These are phyloP conservation scores for Sebastes hopkinsi DNA, from an alignment of 2,797 vertebrate genomes.

Conservation along the genomic window DNA sequence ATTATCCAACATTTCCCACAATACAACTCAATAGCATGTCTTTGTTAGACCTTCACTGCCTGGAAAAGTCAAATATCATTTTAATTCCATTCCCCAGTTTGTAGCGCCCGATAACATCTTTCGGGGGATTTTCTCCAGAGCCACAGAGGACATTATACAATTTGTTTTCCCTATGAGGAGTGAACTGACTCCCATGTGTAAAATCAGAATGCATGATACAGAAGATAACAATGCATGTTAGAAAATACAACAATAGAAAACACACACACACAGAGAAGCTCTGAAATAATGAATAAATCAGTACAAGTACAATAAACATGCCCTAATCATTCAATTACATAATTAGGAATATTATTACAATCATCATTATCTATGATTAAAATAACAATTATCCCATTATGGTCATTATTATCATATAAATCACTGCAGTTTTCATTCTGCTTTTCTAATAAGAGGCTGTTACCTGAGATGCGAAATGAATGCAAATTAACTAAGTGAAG, in stretches of 20 bases:
- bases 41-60: not conserved
- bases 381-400: not conserved
- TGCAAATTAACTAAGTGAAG: not conserved
- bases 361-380: not conserved
- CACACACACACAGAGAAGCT: not conserved
- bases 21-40: not conserved
- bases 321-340: not conserved
- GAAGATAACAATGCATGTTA: not conserved
- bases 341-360: not conserved
- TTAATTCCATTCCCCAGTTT: too few species aligned
- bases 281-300: not conserved
- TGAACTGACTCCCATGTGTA: not conserved
- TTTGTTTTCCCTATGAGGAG: too few species aligned
- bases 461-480: not conserved
- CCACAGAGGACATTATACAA: too few species aligned
- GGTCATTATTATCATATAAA: not conserved
- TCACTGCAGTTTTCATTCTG: not conserved
- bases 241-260: not conserved
- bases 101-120: too few species aligned
- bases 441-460: not conserved
- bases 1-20: not conserved
- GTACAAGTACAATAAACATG: not conserved
- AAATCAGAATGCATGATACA: not conserved
- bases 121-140: too few species aligned
- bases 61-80: not conserved